These are phyloP conservation scores for Ibycter americanus DNA, from an alignment of 2,797 vertebrate species.

Conservation along the genomic window DNA sequence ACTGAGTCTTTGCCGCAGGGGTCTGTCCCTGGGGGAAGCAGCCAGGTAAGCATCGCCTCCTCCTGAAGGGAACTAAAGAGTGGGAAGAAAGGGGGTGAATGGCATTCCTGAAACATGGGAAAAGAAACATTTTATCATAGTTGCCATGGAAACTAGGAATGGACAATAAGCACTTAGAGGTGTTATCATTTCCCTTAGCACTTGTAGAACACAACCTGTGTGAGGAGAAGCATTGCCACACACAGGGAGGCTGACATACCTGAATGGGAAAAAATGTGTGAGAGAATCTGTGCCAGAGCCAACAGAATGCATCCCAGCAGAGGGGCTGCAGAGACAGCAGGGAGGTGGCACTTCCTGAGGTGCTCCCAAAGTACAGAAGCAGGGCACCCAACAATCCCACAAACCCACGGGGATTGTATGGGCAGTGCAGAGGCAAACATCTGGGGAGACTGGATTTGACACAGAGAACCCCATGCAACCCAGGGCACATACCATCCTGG, in stretches of 20 bases:
- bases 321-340: not conserved
- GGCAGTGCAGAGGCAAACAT: not conserved
- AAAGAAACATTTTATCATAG: conserved; percentile 23
- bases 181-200: conserved; percentile 21
- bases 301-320: not conserved
- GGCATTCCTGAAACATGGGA: conserved; percentile 17
- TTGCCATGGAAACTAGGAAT: conserved; percentile 43
- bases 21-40: not conserved
- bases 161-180: conserved; percentile 46
- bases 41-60: not conserved
- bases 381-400: not conserved
- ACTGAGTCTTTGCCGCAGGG: not conserved
- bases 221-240: not conserved
- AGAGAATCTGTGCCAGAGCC: not conserved
- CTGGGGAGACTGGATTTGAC: not conserved
- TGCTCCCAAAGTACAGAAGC: not conserved
- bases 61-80: not conserved
- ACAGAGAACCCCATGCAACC: not conserved
- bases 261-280: not conserved
- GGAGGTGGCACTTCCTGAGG: not conserved
- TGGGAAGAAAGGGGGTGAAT: conserved; percentile 14
- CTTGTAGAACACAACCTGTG: not conserved
- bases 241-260: not conserved
- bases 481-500: not conserved
- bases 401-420: not conserved